Percentiles rank a stretch among this genome's conserved stretches.
These are phyloP conservation scores for Junonia oenone DNA, from an alignment of 2,888 invertebrate species.

Conservation along the genomic window DNA sequence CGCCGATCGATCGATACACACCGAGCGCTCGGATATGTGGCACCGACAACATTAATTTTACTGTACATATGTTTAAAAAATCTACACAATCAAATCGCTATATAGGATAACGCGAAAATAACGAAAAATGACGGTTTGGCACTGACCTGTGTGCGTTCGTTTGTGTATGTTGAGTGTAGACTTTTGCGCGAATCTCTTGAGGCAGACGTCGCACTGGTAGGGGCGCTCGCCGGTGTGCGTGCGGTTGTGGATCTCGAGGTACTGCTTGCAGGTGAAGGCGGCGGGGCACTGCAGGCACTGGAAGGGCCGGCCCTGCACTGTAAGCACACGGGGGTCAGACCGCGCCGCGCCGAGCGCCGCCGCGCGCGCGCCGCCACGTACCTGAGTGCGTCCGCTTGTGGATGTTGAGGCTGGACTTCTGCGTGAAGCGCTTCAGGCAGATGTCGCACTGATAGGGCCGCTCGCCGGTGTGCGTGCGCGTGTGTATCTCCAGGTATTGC, in stretches of 20 bases:
- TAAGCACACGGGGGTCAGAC: constrained; percentile 39
- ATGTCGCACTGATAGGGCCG: constrained; percentile 85
- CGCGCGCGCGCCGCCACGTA: constrained; percentile 52
- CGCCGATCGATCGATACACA: background rate
- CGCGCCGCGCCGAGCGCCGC: constrained; percentile 32
- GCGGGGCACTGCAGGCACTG: constrained; percentile 80
- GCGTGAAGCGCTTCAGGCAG: constrained; percentile 89
- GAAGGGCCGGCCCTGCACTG: constrained; percentile 80
- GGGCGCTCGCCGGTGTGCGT: constrained; percentile 79
- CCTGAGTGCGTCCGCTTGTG: constrained; percentile 89
- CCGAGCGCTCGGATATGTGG: constrained; percentile 48
- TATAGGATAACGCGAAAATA: constrained; percentile 5
- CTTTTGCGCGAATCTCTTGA: constrained; percentile 90
- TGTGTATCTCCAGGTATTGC: constrained; percentile 82
- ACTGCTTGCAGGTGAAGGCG: constrained; percentile 80
- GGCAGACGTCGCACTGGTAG: constrained; percentile 86
- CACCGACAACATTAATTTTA: constrained; percentile 64
- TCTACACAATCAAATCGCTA: background rate
- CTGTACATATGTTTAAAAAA: constrained; percentile 11
- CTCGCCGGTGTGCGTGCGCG: constrained; percentile 80
- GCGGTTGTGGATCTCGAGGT: constrained; percentile 77
- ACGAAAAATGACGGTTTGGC: constrained; percentile 18
- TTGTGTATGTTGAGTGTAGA: constrained; percentile 90
- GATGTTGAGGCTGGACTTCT: constrained; percentile 90
- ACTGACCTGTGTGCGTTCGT: constrained; percentile 85